Conservation (phyloP, 2,888 invertebrate genomes). For the Uloborus plumipes region DNA sequence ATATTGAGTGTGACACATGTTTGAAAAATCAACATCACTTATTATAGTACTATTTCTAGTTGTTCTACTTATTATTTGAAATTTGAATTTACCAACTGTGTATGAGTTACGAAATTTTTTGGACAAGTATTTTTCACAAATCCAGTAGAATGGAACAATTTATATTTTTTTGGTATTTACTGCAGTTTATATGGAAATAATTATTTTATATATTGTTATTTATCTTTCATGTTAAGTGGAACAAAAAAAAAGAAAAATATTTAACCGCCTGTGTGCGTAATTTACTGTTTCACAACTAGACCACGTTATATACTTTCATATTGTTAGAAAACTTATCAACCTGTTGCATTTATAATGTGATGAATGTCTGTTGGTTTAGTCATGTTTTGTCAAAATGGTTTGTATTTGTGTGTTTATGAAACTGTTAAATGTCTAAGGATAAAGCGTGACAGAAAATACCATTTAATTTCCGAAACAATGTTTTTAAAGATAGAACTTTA, state of each 20-base stretch:
- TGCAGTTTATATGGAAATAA: constrained; percentile 34
- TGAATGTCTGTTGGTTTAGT: constrained; percentile 53
- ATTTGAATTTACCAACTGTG: too few species aligned
- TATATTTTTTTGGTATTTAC: constrained; percentile 45
- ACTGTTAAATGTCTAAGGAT: constrained; percentile 20
- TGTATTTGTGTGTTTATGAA: constrained; percentile 30
- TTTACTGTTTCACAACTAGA: constrained; percentile 37
- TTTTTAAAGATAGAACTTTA: background rate
- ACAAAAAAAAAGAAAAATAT: constrained; percentile 8
- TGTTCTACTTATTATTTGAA: too few species aligned
- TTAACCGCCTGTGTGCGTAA: constrained; percentile 13
- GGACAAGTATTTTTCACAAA: constrained; percentile 17
- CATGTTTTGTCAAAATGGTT: constrained; percentile 40
- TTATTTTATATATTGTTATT: constrained; percentile 59
- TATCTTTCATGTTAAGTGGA: constrained; percentile 38
- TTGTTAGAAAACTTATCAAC: constrained; percentile 38
- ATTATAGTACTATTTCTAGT: too few species aligned
- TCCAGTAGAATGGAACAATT: constrained; percentile 33
- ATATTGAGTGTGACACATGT: too few species aligned
- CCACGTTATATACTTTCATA: constrained; percentile 36
- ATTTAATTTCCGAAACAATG: background rate
- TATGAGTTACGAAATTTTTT: background rate
- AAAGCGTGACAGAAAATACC: constrained; percentile 16
- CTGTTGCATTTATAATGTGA: constrained; percentile 57
- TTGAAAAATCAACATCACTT: too few species aligned